Conservation (phyloP, 2,797 vertebrate species). For the Podargus strigoides region DNA sequence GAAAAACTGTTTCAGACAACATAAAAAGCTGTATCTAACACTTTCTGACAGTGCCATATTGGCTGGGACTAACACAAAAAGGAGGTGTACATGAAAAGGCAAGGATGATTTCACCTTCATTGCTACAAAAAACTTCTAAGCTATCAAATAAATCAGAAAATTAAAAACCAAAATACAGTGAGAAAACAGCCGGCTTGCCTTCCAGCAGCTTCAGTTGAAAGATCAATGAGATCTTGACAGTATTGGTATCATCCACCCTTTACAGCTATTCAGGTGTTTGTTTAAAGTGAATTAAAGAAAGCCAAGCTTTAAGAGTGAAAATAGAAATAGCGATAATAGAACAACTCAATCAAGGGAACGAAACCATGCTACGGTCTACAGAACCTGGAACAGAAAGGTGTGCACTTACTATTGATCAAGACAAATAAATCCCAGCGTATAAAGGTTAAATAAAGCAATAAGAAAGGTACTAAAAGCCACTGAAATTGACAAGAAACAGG, state of each 20-base stretch:
- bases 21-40: conserved; percentile 48
- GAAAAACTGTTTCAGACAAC: conserved; percentile 49
- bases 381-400: not conserved
- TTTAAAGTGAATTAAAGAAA: conserved; percentile 37
- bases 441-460: conserved; percentile 38
- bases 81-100: not conserved
- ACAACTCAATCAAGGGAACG: conserved; percentile 23
- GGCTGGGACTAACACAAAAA: conserved; percentile 15
- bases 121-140: not conserved
- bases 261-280: conserved; percentile 4
- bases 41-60: conserved; percentile 55
- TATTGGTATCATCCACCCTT: not conserved
- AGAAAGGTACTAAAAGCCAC: not conserved
- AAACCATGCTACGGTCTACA: not conserved
- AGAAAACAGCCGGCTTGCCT: not conserved
- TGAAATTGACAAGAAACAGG: not conserved
- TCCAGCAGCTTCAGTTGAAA: not conserved
- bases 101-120: conserved; percentile 15
- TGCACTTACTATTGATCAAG: conserved; percentile 10
- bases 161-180: not conserved
- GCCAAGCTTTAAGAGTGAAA: not conserved
- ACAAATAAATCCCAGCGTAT: not conserved
- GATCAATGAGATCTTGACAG: conserved; percentile 17
- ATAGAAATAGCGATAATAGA: not conserved
- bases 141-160: conserved; percentile 28